A percentile compares a stretch with the other conserved stretches of the same genome.
phyloP scores from a whole-genome alignment of 2,797 vertebrate genomes.

The Lepilemur ruficaudatus region DNA sequence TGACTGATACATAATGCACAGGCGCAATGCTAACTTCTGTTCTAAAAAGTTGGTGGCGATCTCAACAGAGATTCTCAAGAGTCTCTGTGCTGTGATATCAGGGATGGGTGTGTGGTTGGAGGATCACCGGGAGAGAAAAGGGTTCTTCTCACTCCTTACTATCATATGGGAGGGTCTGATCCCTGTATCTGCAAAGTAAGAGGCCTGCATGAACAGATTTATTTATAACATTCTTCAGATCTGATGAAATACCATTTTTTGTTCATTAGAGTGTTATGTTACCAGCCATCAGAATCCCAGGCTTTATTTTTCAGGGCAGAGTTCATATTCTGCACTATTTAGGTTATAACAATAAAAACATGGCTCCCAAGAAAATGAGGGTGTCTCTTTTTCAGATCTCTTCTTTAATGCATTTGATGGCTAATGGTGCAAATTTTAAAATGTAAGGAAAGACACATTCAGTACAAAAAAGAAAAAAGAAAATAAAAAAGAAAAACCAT shows the following conservation, averaged over 20 bases:
- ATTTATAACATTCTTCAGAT: neutral
- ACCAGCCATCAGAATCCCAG: neutral
- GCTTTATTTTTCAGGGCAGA: neutral
- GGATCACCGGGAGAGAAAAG: neutral
- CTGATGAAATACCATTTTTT: neutral
- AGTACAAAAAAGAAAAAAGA: neutral
- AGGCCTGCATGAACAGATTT: neutral
- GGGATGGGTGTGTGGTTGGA: neutral
- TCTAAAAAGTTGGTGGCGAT: neutral
- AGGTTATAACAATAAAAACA: neutral
- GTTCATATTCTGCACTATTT: neutral
- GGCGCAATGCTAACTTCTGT: neutral
- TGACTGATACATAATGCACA: neutral
- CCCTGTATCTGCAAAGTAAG: neutral
- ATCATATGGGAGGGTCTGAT: neutral
- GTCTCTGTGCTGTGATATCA: neutral
- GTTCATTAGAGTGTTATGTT: neutral
- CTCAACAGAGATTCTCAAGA: neutral
- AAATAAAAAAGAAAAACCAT: neutral
- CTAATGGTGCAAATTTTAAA: neutral
- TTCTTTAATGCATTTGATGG: neutral
- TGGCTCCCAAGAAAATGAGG: neutral
- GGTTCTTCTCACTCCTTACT: neutral
- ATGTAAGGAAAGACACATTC: neutral
- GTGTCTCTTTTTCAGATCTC: neutral